Conservation (phyloP, 1,140 invertebrate species). For the Diorhabda sublineata region DNA sequence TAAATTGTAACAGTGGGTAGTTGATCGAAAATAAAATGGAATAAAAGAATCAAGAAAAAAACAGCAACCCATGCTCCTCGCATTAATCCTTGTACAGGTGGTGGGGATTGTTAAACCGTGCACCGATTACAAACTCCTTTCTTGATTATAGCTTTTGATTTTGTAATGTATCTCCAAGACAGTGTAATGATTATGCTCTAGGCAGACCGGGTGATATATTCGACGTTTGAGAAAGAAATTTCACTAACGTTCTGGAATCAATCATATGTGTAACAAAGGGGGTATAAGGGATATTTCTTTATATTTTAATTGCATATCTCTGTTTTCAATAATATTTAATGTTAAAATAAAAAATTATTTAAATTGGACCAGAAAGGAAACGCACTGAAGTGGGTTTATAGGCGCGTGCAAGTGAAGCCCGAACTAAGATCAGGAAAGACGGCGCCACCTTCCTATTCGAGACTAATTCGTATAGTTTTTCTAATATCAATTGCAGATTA, state of each 20-base stretch:
- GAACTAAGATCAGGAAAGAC: too few species aligned
- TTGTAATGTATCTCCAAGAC: slow-evolving; percentile 38
- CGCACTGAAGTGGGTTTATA: too few species aligned
- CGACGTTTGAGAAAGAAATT: slow-evolving; percentile 17
- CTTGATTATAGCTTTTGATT: slow-evolving; percentile 38
- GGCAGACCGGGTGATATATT: slow-evolving; percentile 35
- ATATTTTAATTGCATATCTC: too few species aligned
- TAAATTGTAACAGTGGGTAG: slow-evolving; percentile 19
- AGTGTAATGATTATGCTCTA: slow-evolving; percentile 34
- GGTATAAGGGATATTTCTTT: background rate
- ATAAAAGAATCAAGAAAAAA: background rate
- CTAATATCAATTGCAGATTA: too few species aligned
- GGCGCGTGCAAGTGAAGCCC: too few species aligned
- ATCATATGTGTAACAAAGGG: background rate
- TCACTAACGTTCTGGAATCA: background rate
- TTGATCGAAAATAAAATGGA: slow-evolving; percentile 22
- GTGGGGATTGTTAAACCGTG: slow-evolving; percentile 8
- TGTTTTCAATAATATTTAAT: too few species aligned
- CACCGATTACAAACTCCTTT: slow-evolving; percentile 32
- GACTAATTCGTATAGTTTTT: too few species aligned
- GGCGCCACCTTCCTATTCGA: too few species aligned
- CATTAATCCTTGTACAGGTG: background rate
- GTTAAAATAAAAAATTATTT: too few species aligned
- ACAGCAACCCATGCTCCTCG: slow-evolving; percentile 4
- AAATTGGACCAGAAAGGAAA: too few species aligned